Conservation (phyloP, 2,797 vertebrate genomes). For the Eutrigla gurnardus region DNA sequence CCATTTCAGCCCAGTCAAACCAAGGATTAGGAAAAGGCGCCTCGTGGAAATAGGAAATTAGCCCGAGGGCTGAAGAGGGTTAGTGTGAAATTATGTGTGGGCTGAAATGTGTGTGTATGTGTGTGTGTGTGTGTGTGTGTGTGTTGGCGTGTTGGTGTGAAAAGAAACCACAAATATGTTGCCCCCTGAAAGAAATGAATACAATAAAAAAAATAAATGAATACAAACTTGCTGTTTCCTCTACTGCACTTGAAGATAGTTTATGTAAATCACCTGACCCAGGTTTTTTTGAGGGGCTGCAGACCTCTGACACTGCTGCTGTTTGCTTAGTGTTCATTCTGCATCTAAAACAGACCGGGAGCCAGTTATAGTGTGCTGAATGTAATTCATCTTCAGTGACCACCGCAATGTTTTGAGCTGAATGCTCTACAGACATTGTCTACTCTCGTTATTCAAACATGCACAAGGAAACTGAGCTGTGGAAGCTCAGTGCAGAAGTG, state of each 20-base stretch:
- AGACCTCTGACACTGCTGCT: constrained; percentile 39
- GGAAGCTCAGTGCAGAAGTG: background rate
- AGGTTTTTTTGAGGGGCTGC: constrained; percentile 24
- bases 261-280: constrained; percentile 6
- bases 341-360: constrained; percentile 13
- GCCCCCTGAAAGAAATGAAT: constrained; percentile 9
- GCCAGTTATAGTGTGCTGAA: constrained; percentile 11
- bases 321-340: constrained; percentile 16
- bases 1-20: constrained; percentile 65
- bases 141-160: constrained; percentile 25
- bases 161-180: constrained; percentile 6
- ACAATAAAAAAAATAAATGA: too few species aligned
- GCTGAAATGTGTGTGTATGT: constrained; percentile 2
- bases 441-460: background rate
- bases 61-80: constrained; percentile 60
- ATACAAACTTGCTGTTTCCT: background rate
- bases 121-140: constrained; percentile 5
- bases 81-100: constrained; percentile 36
- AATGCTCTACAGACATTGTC: background rate
- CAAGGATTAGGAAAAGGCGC: constrained; percentile 75
- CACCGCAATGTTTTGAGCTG: background rate
- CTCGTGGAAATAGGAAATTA: constrained; percentile 81
- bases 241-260: background rate
- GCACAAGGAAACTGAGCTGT: background rate
- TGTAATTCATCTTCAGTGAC: constrained; percentile 8